phyloP scores from a whole-genome alignment of 2,888 invertebrate genomes.

The Drosophila gaucha region DNA sequence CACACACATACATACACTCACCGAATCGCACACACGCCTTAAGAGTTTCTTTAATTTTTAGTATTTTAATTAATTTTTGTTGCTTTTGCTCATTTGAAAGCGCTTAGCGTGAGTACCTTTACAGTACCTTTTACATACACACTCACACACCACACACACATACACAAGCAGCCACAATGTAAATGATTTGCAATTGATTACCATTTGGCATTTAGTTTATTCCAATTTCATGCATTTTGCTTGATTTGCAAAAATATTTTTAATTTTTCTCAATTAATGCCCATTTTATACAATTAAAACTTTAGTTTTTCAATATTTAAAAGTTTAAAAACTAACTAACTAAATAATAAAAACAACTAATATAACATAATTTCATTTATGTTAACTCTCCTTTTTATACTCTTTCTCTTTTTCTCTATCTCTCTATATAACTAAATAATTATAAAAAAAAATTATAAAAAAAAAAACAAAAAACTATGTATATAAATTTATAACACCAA shows the following conservation, averaged over 20 bases:
- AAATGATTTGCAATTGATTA: conserved; percentile 27
- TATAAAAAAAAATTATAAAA: conserved; percentile 26
- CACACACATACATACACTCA: conserved; percentile 20
- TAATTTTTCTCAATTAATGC: conserved; percentile 13
- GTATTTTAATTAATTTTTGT: conserved; percentile 23
- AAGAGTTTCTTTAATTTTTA: conserved; percentile 46
- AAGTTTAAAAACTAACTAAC: conserved; percentile 11
- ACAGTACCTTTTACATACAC: conserved; percentile 5
- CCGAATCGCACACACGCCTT: conserved; percentile 22
- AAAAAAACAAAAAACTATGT: conserved; percentile 29
- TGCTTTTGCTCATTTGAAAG: conserved; percentile 35
- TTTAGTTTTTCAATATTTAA: conserved; percentile 21
- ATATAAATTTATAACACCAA: conserved; percentile 24
- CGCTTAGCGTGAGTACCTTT: conserved; percentile 40
- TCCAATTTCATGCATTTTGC: conserved; percentile 68
- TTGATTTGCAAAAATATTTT: conserved; percentile 45
- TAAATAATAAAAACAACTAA: conserved; percentile 16
- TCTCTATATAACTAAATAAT: conserved; percentile 36
- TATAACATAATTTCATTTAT: conserved; percentile 47
- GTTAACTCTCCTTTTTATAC: conserved; percentile 47
- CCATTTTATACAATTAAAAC: conserved; percentile 25
- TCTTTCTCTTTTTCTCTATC: conserved; percentile 57
- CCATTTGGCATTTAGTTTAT: conserved; percentile 40
- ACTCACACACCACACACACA: neutral
- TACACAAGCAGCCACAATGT: conserved; percentile 10